A percentile compares a stretch with the other conserved stretches of the same genome.
phyloP scores from a whole-genome alignment of 2,113 vertebrate genomes.

The Fulmarus glacialis region DNA sequence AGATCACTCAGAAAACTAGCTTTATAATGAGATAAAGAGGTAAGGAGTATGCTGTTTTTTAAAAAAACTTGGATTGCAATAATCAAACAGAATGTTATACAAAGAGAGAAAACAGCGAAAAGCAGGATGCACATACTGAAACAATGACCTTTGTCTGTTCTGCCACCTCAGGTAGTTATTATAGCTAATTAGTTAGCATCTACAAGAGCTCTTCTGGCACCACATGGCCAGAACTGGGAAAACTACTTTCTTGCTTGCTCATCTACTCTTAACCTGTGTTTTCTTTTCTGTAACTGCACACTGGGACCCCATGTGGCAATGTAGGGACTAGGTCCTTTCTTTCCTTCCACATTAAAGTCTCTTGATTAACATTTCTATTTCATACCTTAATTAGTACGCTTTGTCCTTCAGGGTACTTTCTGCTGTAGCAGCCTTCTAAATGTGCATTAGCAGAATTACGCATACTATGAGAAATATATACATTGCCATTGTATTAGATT shows the following conservation, averaged over 20 bases:
- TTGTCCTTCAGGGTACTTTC: neutral
- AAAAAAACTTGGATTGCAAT: neutral
- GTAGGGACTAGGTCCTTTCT: neutral
- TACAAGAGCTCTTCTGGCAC: neutral
- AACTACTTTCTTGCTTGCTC: neutral
- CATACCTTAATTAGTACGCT: neutral
- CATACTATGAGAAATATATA: neutral
- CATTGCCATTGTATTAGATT: neutral
- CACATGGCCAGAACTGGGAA: neutral
- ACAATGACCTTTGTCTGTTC: neutral
- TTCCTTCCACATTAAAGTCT: neutral
- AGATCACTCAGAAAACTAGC: neutral
- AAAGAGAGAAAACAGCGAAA: neutral
- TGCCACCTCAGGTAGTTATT: neutral
- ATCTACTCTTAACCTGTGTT: neutral
- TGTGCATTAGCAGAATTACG: neutral
- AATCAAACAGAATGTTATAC: neutral
- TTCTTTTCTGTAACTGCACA: neutral
- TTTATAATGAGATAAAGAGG: neutral
- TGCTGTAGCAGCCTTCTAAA: neutral
- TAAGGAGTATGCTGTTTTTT: neutral
- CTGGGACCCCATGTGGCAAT: neutral
- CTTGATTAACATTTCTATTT: neutral
- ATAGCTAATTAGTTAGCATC: neutral
- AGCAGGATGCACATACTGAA: neutral